Evolutionary conservation across 2,888 invertebrate species (phyloP), one percentile per base, ranked within the genome.

Genomic region (Homarus gammarus): DNA sequence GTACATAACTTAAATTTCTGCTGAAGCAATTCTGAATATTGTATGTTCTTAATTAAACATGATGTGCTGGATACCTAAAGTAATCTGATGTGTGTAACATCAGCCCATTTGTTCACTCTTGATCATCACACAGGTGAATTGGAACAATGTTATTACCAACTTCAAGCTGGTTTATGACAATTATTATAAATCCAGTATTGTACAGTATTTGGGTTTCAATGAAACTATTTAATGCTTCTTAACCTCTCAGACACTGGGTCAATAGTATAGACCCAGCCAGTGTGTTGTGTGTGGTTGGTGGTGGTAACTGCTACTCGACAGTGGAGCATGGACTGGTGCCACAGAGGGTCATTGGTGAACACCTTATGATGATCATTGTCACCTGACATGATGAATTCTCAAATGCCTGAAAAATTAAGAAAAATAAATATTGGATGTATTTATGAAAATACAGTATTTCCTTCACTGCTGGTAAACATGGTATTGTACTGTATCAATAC

Each of bases 211-310:
- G 36, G 8, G 49, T 15, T 49, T 49, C 8, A 12, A 49, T 49
- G 8, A 49, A 49, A 72, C 18, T 72, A 22, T 31, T 27, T 33
- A 27, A 33, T 38, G 22, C 22, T n/a, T 38, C n/a, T 73, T 33
- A 22, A 90, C 90, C 90, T 90, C 38, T 87, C 90, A 44, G 90
- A 87, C 38, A 90, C 90, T 6, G 90, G 90, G 49, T 90, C 90
- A 79, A 90, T 79, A 6, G 90, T 90, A 36, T 90, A 61, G 10
- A 90, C 90, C 87, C 87, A 90, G n/a, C 90, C 90, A 64, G 73
- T 40, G 31, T 87, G 61, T 40, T 72, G 38, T 79, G 87, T 78
- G 36, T 79, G 44, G 40, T 75, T 64, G 6, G 38, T 84, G 56
- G 84, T 87, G 22, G 73, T 73, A 22, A 87, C 75, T 1, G 33